Evolutionary conservation across 2,797 vertebrate species (phyloP).

Genomic region (Pantherophis alleghaniensis): DNA sequence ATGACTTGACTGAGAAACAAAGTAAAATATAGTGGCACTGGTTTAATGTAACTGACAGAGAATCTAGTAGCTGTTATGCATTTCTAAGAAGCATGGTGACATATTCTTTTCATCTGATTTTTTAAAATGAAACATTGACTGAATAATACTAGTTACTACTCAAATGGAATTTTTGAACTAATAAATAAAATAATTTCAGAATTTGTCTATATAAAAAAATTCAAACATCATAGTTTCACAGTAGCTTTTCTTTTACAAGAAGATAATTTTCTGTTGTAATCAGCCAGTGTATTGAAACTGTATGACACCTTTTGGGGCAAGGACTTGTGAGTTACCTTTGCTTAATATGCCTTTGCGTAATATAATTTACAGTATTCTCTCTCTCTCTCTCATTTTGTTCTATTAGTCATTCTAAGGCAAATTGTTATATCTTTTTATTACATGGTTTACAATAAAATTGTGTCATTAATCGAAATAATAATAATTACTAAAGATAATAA

Average conservation of each 20-base stretch:
- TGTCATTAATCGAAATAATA: conserved; percentile 26
- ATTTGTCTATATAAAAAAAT: not conserved
- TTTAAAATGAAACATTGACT: not conserved
- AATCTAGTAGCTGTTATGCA: not conserved
- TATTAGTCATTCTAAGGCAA: conserved; percentile 16
- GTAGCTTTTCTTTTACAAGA: not conserved
- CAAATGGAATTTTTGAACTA: not conserved
- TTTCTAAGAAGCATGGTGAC: not conserved
- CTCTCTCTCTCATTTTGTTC: not conserved
- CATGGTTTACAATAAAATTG: conserved; percentile 15
- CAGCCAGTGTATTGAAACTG: not conserved
- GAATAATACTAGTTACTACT: not conserved
- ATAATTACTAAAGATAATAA: conserved; percentile 20
- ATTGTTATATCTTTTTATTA: conserved; percentile 37
- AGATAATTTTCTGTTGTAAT: not conserved
- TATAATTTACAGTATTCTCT: too few relatives aligned
- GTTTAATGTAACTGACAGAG: not conserved
- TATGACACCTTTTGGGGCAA: conserved; percentile 26
- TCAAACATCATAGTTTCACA: not conserved
- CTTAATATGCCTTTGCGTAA: not conserved
- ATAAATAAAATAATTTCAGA: not conserved
- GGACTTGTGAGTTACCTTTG: conserved; percentile 6
- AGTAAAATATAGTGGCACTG: not conserved
- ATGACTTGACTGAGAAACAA: not conserved
- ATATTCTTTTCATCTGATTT: not conserved